phyloP scores from a whole-genome alignment of 2,113 vertebrate species.

The Rhea pennata region DNA sequence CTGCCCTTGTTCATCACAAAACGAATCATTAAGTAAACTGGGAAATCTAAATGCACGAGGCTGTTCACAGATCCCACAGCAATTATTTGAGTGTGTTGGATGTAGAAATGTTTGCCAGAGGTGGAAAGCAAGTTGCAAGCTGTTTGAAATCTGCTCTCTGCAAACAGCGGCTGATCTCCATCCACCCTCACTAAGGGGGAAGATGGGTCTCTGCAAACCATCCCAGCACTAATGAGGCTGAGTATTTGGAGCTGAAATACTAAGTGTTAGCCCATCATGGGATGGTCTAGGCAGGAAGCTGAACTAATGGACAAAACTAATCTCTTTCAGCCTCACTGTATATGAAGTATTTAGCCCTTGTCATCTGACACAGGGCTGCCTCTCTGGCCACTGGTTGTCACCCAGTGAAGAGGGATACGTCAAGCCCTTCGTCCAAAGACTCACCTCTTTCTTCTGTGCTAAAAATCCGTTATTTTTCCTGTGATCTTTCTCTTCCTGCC shows the following conservation, averaged over 20 bases:
- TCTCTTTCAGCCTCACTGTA: background rate
- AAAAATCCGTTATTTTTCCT: background rate
- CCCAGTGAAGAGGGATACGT: too few relatives aligned
- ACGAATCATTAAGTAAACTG: slow-evolving; percentile 55
- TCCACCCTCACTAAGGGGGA: background rate
- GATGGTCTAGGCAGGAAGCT: background rate
- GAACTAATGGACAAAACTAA: background rate
- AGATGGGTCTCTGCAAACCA: background rate
- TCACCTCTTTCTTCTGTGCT: background rate
- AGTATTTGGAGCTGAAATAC: background rate
- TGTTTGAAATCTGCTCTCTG: background rate
- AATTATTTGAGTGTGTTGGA: slow-evolving; percentile 40
- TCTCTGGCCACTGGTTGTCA: background rate
- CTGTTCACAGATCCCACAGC: slow-evolving; percentile 49
- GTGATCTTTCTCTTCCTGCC: background rate
- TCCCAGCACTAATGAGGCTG: background rate
- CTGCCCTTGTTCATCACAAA: slow-evolving; percentile 59
- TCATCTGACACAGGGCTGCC: background rate
- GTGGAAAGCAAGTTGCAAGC: slow-evolving; percentile 30
- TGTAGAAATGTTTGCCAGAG: slow-evolving; percentile 25
- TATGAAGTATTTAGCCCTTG: background rate
- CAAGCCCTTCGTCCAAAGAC: background rate
- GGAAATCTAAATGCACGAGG: slow-evolving; percentile 50
- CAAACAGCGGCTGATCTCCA: background rate
- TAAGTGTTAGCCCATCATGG: background rate